Percentiles rank a stretch among this genome's conserved stretches.
Evolutionary conservation across 2,888 invertebrate species (phyloP).

Genomic region (Diogma glabrata): DNA sequence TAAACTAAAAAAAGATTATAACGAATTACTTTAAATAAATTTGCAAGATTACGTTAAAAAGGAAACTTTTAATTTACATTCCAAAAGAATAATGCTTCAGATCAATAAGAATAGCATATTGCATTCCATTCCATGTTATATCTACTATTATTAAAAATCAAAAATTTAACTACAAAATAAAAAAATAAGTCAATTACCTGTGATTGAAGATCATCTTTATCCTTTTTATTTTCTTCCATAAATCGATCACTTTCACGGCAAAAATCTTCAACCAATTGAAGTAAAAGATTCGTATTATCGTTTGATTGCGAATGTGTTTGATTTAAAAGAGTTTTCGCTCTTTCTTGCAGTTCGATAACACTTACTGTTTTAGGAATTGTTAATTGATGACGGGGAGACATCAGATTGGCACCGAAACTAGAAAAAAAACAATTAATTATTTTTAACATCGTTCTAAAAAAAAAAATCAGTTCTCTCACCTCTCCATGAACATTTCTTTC

Average conservation of each 20-base stretch:
- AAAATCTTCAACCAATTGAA: constrained; percentile 50
- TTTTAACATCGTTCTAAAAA: too few relatives aligned
- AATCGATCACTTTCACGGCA: constrained; percentile 47
- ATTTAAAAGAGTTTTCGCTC: constrained; percentile 30
- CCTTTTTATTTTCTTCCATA: constrained; percentile 50
- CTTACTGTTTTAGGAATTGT: constrained; percentile 26
- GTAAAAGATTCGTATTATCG: constrained; percentile 30
- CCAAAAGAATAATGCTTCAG: too few relatives aligned
- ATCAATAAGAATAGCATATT: too few relatives aligned
- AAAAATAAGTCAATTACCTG: constrained; percentile 44
- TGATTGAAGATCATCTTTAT: constrained; percentile 58
- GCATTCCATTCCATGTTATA: too few relatives aligned
- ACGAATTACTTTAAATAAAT: too few relatives aligned
- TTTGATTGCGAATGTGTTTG: constrained; percentile 23
- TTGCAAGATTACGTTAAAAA: too few relatives aligned
- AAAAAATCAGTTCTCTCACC: constrained; percentile 31
- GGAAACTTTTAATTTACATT: too few relatives aligned
- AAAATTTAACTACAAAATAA: too few relatives aligned
- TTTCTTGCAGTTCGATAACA: constrained; percentile 33
- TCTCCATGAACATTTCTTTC: constrained; percentile 43
- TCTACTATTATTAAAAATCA: too few relatives aligned
- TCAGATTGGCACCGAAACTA: constrained; percentile 16
- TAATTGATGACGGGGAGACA: constrained; percentile 24
- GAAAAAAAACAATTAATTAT: constrained; percentile 3
- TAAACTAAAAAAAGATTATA: too few relatives aligned